Base-by-base conservation (phyloP, 2,797 vertebrate species). In the Paramormyrops hopkinsi region DNA sequence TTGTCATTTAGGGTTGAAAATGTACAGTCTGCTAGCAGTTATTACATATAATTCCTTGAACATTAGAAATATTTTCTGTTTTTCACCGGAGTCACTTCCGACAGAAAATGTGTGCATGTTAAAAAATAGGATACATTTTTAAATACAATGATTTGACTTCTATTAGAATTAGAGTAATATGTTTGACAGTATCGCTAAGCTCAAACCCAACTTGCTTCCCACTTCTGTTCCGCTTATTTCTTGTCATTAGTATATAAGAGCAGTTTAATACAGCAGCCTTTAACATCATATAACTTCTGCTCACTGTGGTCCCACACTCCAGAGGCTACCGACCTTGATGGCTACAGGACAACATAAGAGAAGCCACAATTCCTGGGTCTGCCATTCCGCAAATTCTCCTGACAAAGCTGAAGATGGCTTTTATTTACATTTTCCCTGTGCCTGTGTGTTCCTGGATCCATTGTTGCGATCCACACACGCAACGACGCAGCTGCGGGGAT, bases 1-100 rank as follows among this genome's bases (percentile, higher is more conserved):
- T 82, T 89, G 89, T 86, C 73, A 87, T 86, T 65, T 91, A 56
- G 87, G 48, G 44, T 22, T 85, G 91, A 33, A 87, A 90, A 91
- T 51, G 69, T 85, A 88, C 87, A 87, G 46, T 89, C 69, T 53
- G 86, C 73, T 73, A 87, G 86, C 53, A 88, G 56, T 89, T 82
- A 88, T 90, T 88, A 73, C 85, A 89, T 73, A 76, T 41, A 53
- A 79, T 86, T 79, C 87, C 89, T 90, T 65, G 44, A 84, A 69
- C 76, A 83, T 19, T 84, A 89, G 62, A 87, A 86, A 89, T 33
- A 86, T 53, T 65, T 88, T n/a, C 59, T n/a, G 37, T 53, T 62
- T 54, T 84, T 37, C 50, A 41, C 79, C 54, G n/a, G 48, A 62
- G 73, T 69, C 76, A 82, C 87, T 79, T 56, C 37, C n/a, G 41